Evolutionary conservation across 1,140 invertebrate genomes (phyloP).

Genomic region (Heliothis virescens): DNA sequence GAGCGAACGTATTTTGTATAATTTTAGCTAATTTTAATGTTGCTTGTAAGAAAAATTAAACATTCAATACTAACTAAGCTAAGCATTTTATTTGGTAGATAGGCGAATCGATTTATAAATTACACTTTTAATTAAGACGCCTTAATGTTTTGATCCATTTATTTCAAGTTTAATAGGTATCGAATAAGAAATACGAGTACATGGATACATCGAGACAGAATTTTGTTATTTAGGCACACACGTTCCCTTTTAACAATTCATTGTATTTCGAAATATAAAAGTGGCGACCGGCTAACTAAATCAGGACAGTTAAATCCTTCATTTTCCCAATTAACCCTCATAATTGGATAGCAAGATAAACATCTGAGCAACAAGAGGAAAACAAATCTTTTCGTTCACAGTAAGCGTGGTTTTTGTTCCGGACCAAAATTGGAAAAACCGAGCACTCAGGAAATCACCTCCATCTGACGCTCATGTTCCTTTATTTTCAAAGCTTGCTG

Average conservation of each 20-base stretch:
- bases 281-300: constrained; percentile 7
- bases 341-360: constrained; percentile 31
- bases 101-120: too few relatives aligned
- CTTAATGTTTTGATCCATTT: too few relatives aligned
- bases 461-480: constrained; percentile 11
- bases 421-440: constrained; percentile 35
- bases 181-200: too few relatives aligned
- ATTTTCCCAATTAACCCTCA: constrained; percentile 47
- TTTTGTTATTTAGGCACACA: too few relatives aligned
- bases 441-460: constrained; percentile 26
- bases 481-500: constrained; percentile 16
- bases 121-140: too few relatives aligned
- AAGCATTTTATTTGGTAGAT: too few relatives aligned
- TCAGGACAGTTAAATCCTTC: constrained; percentile 36
- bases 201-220: too few relatives aligned
- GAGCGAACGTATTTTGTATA: background rate
- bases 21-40: too few relatives aligned
- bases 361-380: constrained; percentile 32
- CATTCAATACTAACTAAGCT: too few relatives aligned
- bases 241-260: background rate
- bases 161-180: too few relatives aligned
- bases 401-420: constrained; percentile 28
- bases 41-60: too few relatives aligned
- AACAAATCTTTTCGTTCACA: constrained; percentile 29
- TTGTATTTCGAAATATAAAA: background rate